Percentiles rank a stretch among this genome's conserved stretches.
phyloP scores from a whole-genome alignment of 2,888 invertebrate species.

The Meiosimyza decipiens region DNA sequence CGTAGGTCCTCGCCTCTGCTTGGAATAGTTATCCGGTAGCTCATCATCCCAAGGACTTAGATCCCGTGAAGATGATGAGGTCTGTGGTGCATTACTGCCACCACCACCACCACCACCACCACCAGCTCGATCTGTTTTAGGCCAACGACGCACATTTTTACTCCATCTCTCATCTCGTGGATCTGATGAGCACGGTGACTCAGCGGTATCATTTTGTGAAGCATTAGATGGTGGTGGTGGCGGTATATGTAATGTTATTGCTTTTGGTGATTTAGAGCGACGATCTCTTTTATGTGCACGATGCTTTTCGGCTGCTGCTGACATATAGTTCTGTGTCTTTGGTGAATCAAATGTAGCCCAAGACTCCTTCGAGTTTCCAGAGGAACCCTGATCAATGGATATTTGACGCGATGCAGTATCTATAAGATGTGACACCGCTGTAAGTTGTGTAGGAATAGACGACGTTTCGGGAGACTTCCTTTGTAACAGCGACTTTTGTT shows the following conservation, averaged over 20 bases:
- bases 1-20: slow-evolving; percentile 56
- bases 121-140: slow-evolving; percentile 18
- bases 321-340: slow-evolving; percentile 51
- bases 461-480: slow-evolving; percentile 58
- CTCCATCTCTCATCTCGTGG: slow-evolving; percentile 75
- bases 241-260: slow-evolving; percentile 50
- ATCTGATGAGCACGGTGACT: slow-evolving; percentile 84
- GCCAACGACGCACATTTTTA: slow-evolving; percentile 47
- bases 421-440: slow-evolving; percentile 67
- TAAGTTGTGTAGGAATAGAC: slow-evolving; percentile 66
- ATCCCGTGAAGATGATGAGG: slow-evolving; percentile 80
- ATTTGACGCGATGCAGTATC: slow-evolving; percentile 61
- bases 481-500: slow-evolving; percentile 48
- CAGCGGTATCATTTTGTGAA: slow-evolving; percentile 67
- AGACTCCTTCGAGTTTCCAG: slow-evolving; percentile 65
- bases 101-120: slow-evolving; percentile 45
- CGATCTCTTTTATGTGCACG: slow-evolving; percentile 19
- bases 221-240: slow-evolving; percentile 61
- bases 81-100: slow-evolving; percentile 70
- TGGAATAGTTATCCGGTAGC: slow-evolving; percentile 68
- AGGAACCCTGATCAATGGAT: slow-evolving; percentile 60
- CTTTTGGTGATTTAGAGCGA: slow-evolving; percentile 45
- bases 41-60: slow-evolving; percentile 87
- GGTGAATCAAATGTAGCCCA: slow-evolving; percentile 73
- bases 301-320: background rate